Base-by-base conservation (phyloP, 2,113 vertebrate species). In the Oostethus manadensis region DNA sequence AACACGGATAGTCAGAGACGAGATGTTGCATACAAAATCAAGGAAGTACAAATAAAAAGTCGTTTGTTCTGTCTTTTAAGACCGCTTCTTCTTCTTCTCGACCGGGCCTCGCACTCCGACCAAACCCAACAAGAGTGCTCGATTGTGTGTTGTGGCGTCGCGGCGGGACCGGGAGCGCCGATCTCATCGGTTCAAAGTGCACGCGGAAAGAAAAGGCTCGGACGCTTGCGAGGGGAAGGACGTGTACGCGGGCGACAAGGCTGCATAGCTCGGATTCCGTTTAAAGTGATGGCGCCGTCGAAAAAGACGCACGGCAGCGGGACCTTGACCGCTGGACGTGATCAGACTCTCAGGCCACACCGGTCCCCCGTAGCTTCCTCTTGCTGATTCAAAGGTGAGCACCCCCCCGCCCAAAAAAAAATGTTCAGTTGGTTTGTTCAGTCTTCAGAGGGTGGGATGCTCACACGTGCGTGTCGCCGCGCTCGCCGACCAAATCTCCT, bases 191-290 rank as follows among this genome's bases (percentile, higher is more conserved):
- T 79, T 83, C 63, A 82, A 89, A 89, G 86, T 88, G 86, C 86
- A 87, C 56, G 66, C 33, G 53, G 26, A 58, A 44, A 54, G 9
- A 40, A 56, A 71, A 55, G 17, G 60, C 58, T 60, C 64, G 80
- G 78, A n/a, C 49, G 40, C 78, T n/a, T 45, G 17, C 26, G 56
- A 29, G 89, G 77, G 90, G 58, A 61, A 73, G 18, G 21, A 22
- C 20, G 76, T 88, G 87, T 90, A 85, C 82, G 83, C 40, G 80
- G 91, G 84, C 93, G 93, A 92, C 90, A 92, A 90, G 87, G 93
- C 94, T 97, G 95, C 96, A 99, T 98, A 98, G 96, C 94, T 95
- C 18, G 90, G 93, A 93, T 92, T 94, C 94, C 92, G 92, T 93
- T 93, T 93, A 94, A 96, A 95, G 93, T 93, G 84, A 94, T 91